Percentiles rank a stretch among this genome's conserved stretches.
Conservation (phyloP, 2,113 vertebrate species). For the Mohoua ochrocephala region DNA sequence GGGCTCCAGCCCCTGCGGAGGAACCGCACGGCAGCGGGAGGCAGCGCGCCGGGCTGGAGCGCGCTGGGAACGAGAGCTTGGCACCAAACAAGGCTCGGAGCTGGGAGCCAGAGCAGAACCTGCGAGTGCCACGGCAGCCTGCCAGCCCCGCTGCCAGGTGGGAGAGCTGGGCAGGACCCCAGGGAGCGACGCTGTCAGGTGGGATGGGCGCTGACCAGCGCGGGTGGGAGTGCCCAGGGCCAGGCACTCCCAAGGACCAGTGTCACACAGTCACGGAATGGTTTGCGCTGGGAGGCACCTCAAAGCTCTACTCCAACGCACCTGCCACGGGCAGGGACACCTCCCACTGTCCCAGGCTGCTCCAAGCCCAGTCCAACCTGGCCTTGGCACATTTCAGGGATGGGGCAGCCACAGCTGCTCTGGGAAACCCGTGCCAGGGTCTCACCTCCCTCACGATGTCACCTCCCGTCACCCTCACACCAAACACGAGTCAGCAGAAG, state of each 20-base stretch:
- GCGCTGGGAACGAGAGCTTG: accelerated
- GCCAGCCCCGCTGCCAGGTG: neutral
- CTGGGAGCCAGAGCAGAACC: neutral
- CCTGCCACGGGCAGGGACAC: neutral
- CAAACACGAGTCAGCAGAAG: neutral
- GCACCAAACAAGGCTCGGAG: neutral
- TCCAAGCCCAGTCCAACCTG: neutral
- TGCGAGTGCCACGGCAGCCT: neutral
- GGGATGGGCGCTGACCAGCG: neutral
- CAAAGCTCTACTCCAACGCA: neutral
- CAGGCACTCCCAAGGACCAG: neutral
- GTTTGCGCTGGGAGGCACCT: neutral
- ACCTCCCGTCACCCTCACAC: neutral
- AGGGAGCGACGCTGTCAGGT: neutral
- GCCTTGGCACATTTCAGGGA: neutral
- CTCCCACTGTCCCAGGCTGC: accelerated
- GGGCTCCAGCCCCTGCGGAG: neutral
- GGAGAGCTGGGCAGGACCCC: neutral
- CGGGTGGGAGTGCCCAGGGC: neutral
- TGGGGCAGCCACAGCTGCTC: neutral
- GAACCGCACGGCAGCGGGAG: neutral
- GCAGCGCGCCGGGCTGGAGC: neutral
- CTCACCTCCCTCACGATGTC: neutral
- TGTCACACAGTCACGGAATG: neutral
- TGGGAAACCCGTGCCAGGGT: neutral